Base-by-base conservation (phyloP, 2,888 invertebrate genomes). In the Falcaria lacertinaria region DNA sequence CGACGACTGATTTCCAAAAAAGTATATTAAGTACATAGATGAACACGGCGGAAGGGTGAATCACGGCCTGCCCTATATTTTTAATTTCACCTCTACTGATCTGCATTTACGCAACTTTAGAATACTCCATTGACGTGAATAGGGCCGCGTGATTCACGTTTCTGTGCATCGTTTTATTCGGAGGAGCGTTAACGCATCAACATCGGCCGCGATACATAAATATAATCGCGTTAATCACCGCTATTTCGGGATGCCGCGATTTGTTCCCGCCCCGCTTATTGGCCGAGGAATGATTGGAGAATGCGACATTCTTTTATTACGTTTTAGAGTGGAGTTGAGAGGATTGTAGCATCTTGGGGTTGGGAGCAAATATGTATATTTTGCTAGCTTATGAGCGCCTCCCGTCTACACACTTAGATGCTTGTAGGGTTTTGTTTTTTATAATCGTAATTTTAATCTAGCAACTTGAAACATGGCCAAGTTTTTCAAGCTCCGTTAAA, bases 141-240 rank as follows among this genome's bases (percentile, higher is more conserved):
- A 37, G 37, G 37, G 25, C 14, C 37, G 15, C 36, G 48, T 58
- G 60, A 60, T 50, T 61, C 60, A 61, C 48, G 40, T 52, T 51
- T 47, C 44, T 43, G 37, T 43, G 41, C 51, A 56, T 16, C 34
- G 44, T 50, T 48, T 45, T 57, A 57, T 3, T n/a, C n/a, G n/a
- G n/a, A n/a, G n/a, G n/a, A n/a, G n/a, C n/a, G n/a, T n/a, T n/a
- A n/a, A n/a, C n/a, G n/a, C 28, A 28, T 11, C 37, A 37, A 11
- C 37, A 37, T 37, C 37, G 37, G 17, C 28, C 3, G 22, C 22
- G 22, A 8, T 22, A 22, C 37, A 37, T 37, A 37, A 37, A 37
- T 37, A 37, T 22, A 37, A 6, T 37, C 14, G 37, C 37, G 37
- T 37, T 37, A 54, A 57, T 60, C 58, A 56, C 38, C 33, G 46